phyloP scores from a whole-genome alignment of 2,888 invertebrate genomes.

The Nomada ruficornis region DNA sequence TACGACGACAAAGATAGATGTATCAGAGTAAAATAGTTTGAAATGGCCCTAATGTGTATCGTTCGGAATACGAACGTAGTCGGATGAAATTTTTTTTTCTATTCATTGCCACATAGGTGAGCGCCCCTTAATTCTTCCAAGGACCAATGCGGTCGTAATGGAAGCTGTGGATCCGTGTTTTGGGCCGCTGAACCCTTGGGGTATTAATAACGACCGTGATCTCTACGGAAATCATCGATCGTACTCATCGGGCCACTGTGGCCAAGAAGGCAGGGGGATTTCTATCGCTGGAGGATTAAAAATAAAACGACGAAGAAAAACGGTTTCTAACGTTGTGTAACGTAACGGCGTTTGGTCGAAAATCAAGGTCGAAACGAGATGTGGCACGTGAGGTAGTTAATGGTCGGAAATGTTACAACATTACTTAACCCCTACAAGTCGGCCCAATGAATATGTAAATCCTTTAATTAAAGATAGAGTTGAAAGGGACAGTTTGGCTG shows the following conservation, averaged over 20 bases:
- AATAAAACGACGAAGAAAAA: conserved; percentile 3
- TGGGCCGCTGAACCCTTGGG: conserved; percentile 35
- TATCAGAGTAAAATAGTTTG: neutral
- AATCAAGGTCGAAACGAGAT: neutral
- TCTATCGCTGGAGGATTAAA: conserved; percentile 5
- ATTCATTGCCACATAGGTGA: conserved; percentile 28
- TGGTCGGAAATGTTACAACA: too few species aligned
- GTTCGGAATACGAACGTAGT: neutral
- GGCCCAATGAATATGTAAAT: too few species aligned
- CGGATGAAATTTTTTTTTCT: neutral
- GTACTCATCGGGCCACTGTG: conserved; percentile 6
- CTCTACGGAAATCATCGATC: conserved; percentile 38
- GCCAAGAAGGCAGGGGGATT: conserved; percentile 15
- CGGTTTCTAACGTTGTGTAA: conserved; percentile 25
- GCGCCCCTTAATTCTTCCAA: conserved; percentile 21
- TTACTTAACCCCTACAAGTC: too few species aligned
- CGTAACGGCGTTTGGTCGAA: conserved; percentile 10
- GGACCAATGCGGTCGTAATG: conserved; percentile 3
- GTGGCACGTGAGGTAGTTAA: neutral
- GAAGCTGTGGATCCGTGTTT: conserved; percentile 4
- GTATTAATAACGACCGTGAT: conserved; percentile 38
- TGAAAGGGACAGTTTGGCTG: too few species aligned
- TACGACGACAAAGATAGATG: neutral
- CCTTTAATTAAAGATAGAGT: too few species aligned
- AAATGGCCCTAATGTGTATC: neutral